These are phyloP conservation scores for Tanytarsus gracilentus DNA, from an alignment of 2,888 invertebrate genomes.

Conservation along the genomic window DNA sequence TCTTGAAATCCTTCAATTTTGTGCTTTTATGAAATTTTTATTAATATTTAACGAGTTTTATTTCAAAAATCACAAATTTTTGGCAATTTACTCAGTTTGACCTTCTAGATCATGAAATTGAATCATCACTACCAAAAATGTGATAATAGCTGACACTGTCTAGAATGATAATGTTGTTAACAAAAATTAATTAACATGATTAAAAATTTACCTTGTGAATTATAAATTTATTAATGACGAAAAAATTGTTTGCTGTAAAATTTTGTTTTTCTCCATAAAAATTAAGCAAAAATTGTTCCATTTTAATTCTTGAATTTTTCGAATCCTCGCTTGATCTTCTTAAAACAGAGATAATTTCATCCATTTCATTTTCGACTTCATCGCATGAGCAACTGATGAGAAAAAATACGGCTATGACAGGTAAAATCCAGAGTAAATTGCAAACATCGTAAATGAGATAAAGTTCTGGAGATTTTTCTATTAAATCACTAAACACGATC, in stretches of 20 bases:
- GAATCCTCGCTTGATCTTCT: not conserved
- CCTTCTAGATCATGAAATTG: not conserved
- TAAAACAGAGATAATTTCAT: not conserved
- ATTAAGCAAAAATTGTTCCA: not conserved
- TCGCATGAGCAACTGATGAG: not conserved
- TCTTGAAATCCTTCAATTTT: too few relatives aligned
- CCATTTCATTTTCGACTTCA: not conserved
- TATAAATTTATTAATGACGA: not conserved
- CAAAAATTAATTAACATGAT: not conserved
- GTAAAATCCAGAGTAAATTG: not conserved
- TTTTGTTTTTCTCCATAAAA: not conserved
- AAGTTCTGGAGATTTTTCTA: not conserved
- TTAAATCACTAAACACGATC: not conserved
- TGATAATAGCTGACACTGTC: not conserved
- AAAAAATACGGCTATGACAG: not conserved
- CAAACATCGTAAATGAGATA: not conserved
- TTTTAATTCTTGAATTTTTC: not conserved
- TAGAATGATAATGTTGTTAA: not conserved
- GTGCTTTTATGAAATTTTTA: too few relatives aligned
- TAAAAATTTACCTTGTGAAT: not conserved
- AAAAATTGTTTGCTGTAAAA: not conserved
- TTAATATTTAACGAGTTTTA: too few relatives aligned
- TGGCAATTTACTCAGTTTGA: too few relatives aligned
- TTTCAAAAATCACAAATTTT: too few relatives aligned
- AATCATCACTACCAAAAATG: not conserved